Evolutionary conservation across 2,113 vertebrate genomes (phyloP).

Genomic region (Anolis sagrei): DNA sequence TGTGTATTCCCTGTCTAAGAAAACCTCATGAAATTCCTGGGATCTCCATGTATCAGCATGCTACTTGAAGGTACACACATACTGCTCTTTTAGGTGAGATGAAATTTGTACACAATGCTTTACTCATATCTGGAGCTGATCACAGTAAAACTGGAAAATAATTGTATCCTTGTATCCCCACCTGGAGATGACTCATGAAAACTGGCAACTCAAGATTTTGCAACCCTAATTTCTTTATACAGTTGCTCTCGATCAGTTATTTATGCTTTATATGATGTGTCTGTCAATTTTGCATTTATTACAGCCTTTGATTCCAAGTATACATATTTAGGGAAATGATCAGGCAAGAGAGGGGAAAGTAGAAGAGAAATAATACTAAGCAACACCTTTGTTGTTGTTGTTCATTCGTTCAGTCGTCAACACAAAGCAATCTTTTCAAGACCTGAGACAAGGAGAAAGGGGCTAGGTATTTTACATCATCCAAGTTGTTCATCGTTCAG

Average conservation of each 20-base stretch:
- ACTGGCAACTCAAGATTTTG: no score
- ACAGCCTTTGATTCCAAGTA: neutral
- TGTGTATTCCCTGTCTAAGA: no score
- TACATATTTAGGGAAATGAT: neutral
- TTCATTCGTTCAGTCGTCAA: no score
- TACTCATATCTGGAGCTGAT: no score
- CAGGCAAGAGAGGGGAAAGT: neutral
- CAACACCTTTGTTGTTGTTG: no score
- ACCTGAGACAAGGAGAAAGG: slow-evolving; percentile 42
- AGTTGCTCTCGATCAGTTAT: neutral
- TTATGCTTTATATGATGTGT: neutral
- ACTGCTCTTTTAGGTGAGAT: no score
- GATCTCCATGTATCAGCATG: no score
- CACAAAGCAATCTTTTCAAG: slow-evolving; percentile 38
- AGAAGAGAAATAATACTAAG: neutral
- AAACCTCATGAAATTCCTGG: no score
- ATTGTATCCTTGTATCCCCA: no score
- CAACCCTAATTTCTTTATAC: neutral
- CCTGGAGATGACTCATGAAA: neutral
- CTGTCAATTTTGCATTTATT: neutral
- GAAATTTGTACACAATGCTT: no score
- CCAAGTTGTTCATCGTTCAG: slow-evolving; percentile 55
- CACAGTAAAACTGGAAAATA: no score
- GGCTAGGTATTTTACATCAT: slow-evolving; percentile 47
- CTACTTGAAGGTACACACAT: no score